Evolutionary conservation across 1,140 invertebrate genomes (phyloP).

Genomic region (Aricia agestis): DNA sequence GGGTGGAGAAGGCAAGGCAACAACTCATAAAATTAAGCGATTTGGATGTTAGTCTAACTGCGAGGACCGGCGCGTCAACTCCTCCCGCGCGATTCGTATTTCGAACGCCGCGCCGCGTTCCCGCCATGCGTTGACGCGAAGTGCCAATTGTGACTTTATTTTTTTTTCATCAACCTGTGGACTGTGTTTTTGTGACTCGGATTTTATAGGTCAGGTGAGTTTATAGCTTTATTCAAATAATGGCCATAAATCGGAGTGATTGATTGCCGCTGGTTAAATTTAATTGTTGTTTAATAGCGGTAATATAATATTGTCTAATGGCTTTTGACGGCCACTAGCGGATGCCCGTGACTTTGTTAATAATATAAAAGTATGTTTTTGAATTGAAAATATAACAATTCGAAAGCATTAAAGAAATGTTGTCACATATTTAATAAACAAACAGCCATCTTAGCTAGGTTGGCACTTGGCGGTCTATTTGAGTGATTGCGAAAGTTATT

Average conservation of each 20-base stretch:
- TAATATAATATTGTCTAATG: slow-evolving; percentile 4
- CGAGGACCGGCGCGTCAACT: slow-evolving; percentile 68
- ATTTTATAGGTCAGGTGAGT: slow-evolving; percentile 46
- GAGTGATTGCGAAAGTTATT: too few relatives aligned
- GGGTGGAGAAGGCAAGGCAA: slow-evolving; percentile 76
- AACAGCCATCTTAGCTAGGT: too few relatives aligned
- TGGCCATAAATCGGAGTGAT: slow-evolving; percentile 29
- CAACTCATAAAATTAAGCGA: slow-evolving; percentile 79
- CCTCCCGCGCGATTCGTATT: slow-evolving; percentile 32
- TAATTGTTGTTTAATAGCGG: slow-evolving; percentile 3
- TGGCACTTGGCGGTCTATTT: too few relatives aligned
- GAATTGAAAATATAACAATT: too few relatives aligned
- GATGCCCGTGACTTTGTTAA: background rate
- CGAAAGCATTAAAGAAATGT: too few relatives aligned
- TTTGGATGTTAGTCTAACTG: slow-evolving; percentile 76
- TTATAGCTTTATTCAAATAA: slow-evolving; percentile 20
- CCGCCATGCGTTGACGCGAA: slow-evolving; percentile 56
- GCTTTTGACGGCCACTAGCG: background rate
- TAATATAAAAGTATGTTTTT: background rate
- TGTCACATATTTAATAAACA: too few relatives aligned
- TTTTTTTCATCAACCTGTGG: slow-evolving; percentile 34
- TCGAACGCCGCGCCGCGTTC: slow-evolving; percentile 42
- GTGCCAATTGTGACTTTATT: slow-evolving; percentile 39
- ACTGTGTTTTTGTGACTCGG: slow-evolving; percentile 44
- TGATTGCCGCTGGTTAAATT: slow-evolving; percentile 30